Percentiles rank a stretch among this genome's conserved stretches.
These are phyloP conservation scores for Amniataba percoides DNA, from an alignment of 2,797 vertebrate genomes.

Conservation along the genomic window DNA sequence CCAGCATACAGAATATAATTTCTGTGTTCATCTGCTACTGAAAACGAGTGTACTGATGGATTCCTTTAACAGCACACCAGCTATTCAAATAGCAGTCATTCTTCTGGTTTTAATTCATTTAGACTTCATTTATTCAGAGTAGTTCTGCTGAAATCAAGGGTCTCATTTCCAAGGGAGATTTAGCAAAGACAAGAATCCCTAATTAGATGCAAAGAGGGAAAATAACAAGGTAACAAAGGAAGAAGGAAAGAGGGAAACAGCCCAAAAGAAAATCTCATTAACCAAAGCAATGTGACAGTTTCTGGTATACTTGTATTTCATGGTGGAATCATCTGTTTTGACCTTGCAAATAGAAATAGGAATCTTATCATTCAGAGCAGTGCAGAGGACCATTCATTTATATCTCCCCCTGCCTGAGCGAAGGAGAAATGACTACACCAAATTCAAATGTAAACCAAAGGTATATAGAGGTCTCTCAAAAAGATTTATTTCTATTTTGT, in stretches of 20 bases:
- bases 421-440: background rate
- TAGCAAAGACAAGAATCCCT: background rate
- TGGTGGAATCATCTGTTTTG: background rate
- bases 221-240: slow-evolving; percentile 6
- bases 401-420: background rate
- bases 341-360: slow-evolving; percentile 1
- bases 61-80: background rate
- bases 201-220: slow-evolving; percentile 13
- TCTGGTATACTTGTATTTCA: background rate
- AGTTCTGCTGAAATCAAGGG: slow-evolving; percentile 27
- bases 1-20: background rate
- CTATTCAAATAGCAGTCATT: slow-evolving; percentile 14
- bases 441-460: background rate
- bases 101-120: slow-evolving; percentile 30
- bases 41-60: slow-evolving; percentile 22
- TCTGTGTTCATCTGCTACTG: background rate
- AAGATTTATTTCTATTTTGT: too few relatives aligned
- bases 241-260: background rate
- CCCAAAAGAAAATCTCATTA: background rate
- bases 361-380: background rate
- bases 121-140: slow-evolving; percentile 30
- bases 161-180: slow-evolving; percentile 43
- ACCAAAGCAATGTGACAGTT: slow-evolving; percentile 1
- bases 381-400: background rate
- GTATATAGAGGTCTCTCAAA: too few relatives aligned